These are phyloP conservation scores for Arge pagana DNA, from an alignment of 2,888 invertebrate species.

Conservation along the genomic window DNA sequence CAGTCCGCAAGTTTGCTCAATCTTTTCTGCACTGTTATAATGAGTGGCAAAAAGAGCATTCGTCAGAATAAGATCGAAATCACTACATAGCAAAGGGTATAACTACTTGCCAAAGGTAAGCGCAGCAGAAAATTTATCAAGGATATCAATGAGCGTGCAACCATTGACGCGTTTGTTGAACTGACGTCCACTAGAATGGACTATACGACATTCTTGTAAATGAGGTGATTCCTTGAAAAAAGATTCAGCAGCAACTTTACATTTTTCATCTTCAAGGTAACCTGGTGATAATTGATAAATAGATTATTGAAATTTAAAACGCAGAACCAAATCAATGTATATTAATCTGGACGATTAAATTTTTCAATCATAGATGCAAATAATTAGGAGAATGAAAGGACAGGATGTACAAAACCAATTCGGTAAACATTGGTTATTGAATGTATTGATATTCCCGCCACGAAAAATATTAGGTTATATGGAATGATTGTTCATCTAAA, in stretches of 20 bases:
- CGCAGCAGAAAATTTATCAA: slow-evolving; percentile 51
- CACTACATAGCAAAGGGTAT: not conserved
- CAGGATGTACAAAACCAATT: not conserved
- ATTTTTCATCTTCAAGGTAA: slow-evolving; percentile 51
- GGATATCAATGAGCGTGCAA: slow-evolving; percentile 45
- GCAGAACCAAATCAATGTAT: not conserved
- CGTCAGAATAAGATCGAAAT: not conserved
- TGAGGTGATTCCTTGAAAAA: slow-evolving; percentile 46
- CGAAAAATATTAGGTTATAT: slow-evolving; percentile 13
- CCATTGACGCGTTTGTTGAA: slow-evolving; percentile 48
- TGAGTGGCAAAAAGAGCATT: not conserved
- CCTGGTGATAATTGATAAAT: slow-evolving; percentile 37
- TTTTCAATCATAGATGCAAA: not conserved
- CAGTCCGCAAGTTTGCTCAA: slow-evolving; percentile 44
- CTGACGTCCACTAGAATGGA: slow-evolving; percentile 39
- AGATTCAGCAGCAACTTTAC: slow-evolving; percentile 43
- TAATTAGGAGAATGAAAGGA: not conserved
- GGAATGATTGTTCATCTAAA: not conserved
- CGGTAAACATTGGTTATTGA: not conserved
- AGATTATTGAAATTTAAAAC: not conserved
- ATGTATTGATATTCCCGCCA: slow-evolving; percentile 22
- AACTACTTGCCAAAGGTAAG: slow-evolving; percentile 42
- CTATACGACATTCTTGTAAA: slow-evolving; percentile 44
- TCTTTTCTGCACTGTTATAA: slow-evolving; percentile 47
- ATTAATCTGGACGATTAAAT: no score